Conservation (phyloP, 2,113 vertebrate genomes). For the Brachypodius melanocephalos region DNA sequence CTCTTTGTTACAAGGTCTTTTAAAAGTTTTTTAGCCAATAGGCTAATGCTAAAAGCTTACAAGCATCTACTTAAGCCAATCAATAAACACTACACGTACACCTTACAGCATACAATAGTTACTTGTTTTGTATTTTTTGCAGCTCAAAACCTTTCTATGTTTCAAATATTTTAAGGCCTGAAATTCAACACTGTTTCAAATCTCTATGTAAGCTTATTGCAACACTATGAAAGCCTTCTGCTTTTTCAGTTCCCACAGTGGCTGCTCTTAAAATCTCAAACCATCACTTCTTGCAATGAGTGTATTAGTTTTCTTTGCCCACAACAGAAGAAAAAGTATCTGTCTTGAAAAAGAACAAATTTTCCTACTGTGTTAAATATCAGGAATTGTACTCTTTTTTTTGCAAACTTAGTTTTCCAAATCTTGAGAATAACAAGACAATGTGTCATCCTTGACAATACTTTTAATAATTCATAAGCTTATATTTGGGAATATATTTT, state of each 20-base stretch:
- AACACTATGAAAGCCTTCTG: neutral
- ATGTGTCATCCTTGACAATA: neutral
- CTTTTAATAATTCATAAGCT: neutral
- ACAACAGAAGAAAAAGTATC: neutral
- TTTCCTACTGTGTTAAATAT: neutral
- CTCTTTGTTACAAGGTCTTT: neutral
- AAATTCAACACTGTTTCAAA: neutral
- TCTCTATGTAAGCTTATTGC: neutral
- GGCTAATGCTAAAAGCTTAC: neutral
- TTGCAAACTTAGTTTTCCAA: neutral
- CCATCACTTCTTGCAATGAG: neutral
- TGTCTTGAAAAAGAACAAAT: neutral
- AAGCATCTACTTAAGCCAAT: neutral
- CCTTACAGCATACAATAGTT: neutral
- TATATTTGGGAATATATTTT: neutral
- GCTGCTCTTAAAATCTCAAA: neutral
- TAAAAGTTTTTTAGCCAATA: neutral
- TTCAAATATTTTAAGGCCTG: neutral
- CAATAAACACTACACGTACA: neutral
- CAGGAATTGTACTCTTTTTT: neutral
- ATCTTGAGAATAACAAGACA: neutral
- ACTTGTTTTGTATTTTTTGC: neutral
- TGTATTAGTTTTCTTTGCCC: neutral
- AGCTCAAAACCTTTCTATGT: neutral
- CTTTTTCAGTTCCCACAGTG: neutral